Evolutionary conservation across 1,140 invertebrate species (phyloP).

Genomic region (Drosophila sp.): DNA sequence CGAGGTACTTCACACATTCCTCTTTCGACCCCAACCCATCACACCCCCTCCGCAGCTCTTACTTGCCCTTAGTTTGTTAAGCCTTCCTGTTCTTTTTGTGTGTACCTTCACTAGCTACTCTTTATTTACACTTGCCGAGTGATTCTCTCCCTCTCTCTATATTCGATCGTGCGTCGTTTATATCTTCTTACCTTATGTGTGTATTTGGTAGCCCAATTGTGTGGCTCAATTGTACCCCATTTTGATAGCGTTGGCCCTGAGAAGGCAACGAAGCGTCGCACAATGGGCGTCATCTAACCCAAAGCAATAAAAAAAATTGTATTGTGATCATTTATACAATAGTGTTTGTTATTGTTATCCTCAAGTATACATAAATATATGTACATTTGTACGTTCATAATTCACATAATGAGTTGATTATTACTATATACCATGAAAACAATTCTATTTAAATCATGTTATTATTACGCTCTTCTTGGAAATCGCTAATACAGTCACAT

Average conservation of each 20-base stretch:
- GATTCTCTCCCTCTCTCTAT: conserved; percentile 23
- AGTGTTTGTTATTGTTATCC: conserved; percentile 27
- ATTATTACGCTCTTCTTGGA: conserved; percentile 7
- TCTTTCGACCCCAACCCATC: too few relatives aligned
- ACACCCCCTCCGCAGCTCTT: background rate
- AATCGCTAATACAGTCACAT: background rate
- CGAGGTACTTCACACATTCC: conserved; percentile 42
- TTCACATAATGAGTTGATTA: conserved; percentile 32
- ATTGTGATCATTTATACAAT: conserved; percentile 19
- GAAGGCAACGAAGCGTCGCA: conserved; percentile 63
- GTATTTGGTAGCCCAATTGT: conserved; percentile 66
- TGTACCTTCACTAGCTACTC: conserved; percentile 28
- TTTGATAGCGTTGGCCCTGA: conserved; percentile 60
- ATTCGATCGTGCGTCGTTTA: conserved; percentile 49
- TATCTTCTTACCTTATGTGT: conserved; percentile 27
- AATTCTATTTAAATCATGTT: conserved; percentile 27
- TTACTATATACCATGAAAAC: conserved; percentile 19
- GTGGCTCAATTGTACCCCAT: conserved; percentile 69
- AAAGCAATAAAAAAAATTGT: conserved; percentile 10
- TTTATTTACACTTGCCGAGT: conserved; percentile 37
- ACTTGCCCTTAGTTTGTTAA: conserved; percentile 11
- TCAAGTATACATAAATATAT: background rate
- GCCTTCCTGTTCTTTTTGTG: conserved; percentile 45
- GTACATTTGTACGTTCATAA: background rate
- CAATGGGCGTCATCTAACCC: conserved; percentile 51